These are phyloP conservation scores for Paelopatides confundens DNA, from an alignment of 53 echinoderm and acorn worm genomes.

Conservation along the genomic window DNA sequence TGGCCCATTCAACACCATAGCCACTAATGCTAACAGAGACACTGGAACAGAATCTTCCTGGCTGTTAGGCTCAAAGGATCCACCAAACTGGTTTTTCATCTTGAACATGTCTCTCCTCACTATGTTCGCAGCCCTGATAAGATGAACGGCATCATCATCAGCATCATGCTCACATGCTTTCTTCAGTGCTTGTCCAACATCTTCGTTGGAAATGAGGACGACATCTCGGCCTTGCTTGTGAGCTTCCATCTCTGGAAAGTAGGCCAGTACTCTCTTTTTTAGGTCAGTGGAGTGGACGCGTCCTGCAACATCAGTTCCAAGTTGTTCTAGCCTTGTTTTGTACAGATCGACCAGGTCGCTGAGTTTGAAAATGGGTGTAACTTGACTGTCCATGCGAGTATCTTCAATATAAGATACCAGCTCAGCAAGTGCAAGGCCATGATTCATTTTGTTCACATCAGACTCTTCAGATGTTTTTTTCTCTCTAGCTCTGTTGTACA, in stretches of 20 bases:
- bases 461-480: background rate
- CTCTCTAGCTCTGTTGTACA: background rate
- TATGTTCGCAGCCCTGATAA: constrained; percentile 48
- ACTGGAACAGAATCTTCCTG: constrained; percentile 15
- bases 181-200: background rate
- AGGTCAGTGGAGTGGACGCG: background rate
- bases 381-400: background rate
- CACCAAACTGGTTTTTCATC: background rate
- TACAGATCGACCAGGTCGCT: constrained; percentile 12
- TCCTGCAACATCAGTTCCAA: background rate
- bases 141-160: constrained; percentile 38
- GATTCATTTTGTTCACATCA: background rate
- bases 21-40: constrained; percentile 37
- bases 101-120: constrained; percentile 53
- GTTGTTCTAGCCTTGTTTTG: background rate
- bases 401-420: background rate
- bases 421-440: constrained; percentile 9
- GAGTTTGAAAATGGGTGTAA: constrained; percentile 6
- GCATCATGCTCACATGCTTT: background rate
- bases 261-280: constrained; percentile 35
- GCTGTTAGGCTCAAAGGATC: constrained; percentile 18
- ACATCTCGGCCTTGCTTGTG: constrained; percentile 61
- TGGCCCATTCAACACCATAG: constrained; percentile 63
- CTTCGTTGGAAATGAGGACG: background rate
- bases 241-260: constrained; percentile 46